phyloP scores from a whole-genome alignment of 2,888 invertebrate genomes.

The Drosophila nigritarsus region DNA sequence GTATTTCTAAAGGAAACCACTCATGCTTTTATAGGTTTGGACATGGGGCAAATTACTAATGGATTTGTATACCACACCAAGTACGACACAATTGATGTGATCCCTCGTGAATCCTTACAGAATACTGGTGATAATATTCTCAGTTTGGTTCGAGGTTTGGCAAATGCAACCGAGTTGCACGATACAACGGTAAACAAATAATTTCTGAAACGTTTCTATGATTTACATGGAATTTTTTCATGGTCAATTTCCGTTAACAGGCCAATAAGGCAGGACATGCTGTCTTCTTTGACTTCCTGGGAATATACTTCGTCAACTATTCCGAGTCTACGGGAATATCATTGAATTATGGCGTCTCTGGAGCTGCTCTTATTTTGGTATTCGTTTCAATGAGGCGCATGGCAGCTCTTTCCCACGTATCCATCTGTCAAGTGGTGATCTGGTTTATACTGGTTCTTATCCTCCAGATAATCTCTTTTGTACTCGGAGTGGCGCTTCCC shows the following conservation, averaged over 20 bases:
- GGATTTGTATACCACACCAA: too few relatives aligned
- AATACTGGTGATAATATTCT: conserved; percentile 88
- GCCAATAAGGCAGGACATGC: conserved; percentile 83
- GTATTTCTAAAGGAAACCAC: not conserved
- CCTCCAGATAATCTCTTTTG: conserved; percentile 68
- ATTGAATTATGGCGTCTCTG: conserved; percentile 82
- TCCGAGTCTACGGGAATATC: conserved; percentile 85
- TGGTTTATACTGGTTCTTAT: conserved; percentile 49
- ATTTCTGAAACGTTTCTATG: not conserved
- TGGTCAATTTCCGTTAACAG: conserved; percentile 70
- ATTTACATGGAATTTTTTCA: not conserved
- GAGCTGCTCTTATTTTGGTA: conserved; percentile 77
- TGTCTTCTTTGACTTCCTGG: conserved; percentile 91
- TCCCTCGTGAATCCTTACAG: too few relatives aligned
- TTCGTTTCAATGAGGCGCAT: conserved; percentile 74
- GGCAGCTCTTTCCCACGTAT: conserved; percentile 59
- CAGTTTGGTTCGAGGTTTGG: conserved; percentile 86
- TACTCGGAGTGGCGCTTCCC: conserved; percentile 78
- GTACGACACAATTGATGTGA: too few relatives aligned
- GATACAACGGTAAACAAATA: conserved; percentile 61
- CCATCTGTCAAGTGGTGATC: conserved; percentile 62
- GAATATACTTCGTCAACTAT: conserved; percentile 89
- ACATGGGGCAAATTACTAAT: too few relatives aligned
- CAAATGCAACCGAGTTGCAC: conserved; percentile 83
- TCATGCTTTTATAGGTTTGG: too few relatives aligned